Evolutionary conservation across 64 coral and sea anemone species (phyloP), one percentile per base, ranked within the genome.

Genomic region (Astreopora myriophthalma): DNA sequence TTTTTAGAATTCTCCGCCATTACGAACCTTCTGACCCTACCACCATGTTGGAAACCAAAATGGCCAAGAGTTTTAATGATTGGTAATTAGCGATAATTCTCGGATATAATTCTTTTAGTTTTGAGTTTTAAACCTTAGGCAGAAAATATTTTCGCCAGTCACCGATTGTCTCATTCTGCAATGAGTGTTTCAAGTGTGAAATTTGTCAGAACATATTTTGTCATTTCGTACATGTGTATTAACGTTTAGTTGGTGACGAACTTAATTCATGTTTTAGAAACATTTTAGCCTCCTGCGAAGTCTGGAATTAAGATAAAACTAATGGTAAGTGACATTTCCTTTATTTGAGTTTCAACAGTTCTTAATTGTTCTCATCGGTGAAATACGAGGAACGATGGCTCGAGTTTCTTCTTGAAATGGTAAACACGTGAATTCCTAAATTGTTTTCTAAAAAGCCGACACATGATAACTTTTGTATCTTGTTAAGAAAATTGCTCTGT

Each of bases 1-100:
- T 48, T 49, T 83, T 87, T 48, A 48, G 85, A 87, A 87, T 87
- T 87, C 65, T 40, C 30, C 16, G 37, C 16, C 85, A 87, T 87
- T 72, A 87, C 85, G 40, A 87, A 87, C 48, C 35, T 74, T 55
- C 67, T 22, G 38, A 46, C 46, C 70, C 39, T 3, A 38, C 24
- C 16, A 72, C 79, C 79, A 83, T 38, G 79, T 64, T 64, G 79
- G 22, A 34, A 16, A 8, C 1, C 20, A 83, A 63, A 65, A 65
- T 83, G 77, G 51, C 64, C 19, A 57, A 64, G 51, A 83, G 32
- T 13, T 62, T 64, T 65, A 83, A 38, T 83, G 79, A 83, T 64
- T 83, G 79, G 79, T 83, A 83, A 83, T 78, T 78, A 49, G 29
- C 42, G 2, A n/a, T 48, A 51, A 51, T 78, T 48, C 29, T 42